phyloP scores from a whole-genome alignment of 1,140 invertebrate species.

The Semibalanus balanoides region DNA sequence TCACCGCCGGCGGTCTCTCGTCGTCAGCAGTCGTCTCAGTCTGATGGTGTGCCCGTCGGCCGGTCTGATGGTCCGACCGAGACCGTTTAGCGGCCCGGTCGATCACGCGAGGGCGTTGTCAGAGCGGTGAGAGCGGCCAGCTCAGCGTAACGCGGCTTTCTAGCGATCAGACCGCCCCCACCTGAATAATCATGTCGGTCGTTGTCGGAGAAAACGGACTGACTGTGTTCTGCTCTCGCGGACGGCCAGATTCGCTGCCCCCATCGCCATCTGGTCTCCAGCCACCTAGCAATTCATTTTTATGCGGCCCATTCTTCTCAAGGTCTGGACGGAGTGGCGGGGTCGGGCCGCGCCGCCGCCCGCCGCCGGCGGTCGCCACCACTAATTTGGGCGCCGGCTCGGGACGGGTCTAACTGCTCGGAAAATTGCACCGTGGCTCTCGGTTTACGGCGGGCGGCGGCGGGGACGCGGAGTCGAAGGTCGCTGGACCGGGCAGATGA shows the following conservation, averaged over 20 bases:
- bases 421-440: not conserved
- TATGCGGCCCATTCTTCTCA: conserved; percentile 1
- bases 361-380: not conserved
- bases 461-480: not conserved
- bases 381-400: not conserved
- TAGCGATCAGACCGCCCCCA: not conserved
- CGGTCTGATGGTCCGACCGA: no score
- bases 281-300: not conserved
- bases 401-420: not conserved
- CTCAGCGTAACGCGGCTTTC: not conserved
- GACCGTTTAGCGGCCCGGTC: no score
- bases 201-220: not conserved
- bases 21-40: no score
- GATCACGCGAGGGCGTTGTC: no score
- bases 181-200: not conserved
- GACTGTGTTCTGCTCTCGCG: not conserved
- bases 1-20: not conserved
- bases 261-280: not conserved
- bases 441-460: not conserved
- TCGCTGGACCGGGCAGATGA: not conserved
- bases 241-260: not conserved
- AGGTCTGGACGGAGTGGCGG: not conserved
- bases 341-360: no score
- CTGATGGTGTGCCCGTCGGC: no score
- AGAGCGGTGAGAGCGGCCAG: no score